A percentile compares a stretch with the other conserved stretches of the same genome.
Evolutionary conservation across 2,113 vertebrate species (phyloP).

Genomic region (Pedetes capensis): DNA sequence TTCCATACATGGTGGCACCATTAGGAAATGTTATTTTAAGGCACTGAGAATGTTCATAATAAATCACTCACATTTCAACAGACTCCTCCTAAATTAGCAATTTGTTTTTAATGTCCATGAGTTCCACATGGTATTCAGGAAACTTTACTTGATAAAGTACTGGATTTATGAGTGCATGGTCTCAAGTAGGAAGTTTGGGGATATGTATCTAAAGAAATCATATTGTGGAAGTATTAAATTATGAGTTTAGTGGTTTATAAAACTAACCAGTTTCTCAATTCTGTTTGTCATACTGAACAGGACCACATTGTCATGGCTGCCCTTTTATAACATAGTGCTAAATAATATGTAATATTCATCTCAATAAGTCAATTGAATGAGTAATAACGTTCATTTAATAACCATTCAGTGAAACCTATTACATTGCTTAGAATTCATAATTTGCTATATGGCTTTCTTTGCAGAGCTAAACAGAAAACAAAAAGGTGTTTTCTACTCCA

Average conservation of each 20-base stretch:
- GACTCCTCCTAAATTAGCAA: conserved; percentile 16
- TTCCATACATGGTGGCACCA: neutral
- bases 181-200: neutral
- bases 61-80: conserved; percentile 53
- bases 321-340: neutral
- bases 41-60: neutral
- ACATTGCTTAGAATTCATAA: neutral
- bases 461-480: neutral
- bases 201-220: conserved; percentile 53
- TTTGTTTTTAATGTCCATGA: conserved; percentile 56
- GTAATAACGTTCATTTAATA: neutral
- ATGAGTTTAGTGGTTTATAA: conserved; percentile 46
- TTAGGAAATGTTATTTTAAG: conserved; percentile 55
- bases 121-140: conserved; percentile 65
- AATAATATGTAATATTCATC: neutral
- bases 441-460: neutral
- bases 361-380: neutral
- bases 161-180: conserved; percentile 19
- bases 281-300: neutral
- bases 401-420: neutral
- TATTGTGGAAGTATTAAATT: conserved; percentile 37
- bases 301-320: neutral
- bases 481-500: neutral
- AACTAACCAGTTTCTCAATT: conserved; percentile 18
- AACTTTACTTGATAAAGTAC: conserved; percentile 59